These are phyloP conservation scores for Antechinus flavipes DNA, from an alignment of 2,113 vertebrate genomes.

Conservation along the genomic window DNA sequence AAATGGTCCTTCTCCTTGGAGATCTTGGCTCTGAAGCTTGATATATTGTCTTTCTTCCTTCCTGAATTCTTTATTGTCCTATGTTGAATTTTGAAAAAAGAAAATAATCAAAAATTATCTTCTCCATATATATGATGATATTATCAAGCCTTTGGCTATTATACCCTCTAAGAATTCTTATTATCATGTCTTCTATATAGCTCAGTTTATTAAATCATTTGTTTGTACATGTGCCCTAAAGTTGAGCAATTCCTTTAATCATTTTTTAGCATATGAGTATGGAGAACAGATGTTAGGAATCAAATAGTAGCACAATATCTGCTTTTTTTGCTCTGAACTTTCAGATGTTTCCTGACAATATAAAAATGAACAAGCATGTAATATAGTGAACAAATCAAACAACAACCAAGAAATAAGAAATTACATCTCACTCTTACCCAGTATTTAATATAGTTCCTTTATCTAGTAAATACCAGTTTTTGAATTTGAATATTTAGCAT, in stretches of 20 bases:
- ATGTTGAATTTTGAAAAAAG: conserved; percentile 6
- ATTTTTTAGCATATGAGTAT: conserved; percentile 17
- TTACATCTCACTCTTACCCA: neutral
- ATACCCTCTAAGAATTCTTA: conserved; percentile 40
- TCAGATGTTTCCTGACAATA: conserved; percentile 9
- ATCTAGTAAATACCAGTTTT: neutral
- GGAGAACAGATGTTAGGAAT: conserved; percentile 33
- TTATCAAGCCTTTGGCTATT: conserved; percentile 28
- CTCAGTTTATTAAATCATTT: conserved; percentile 56
- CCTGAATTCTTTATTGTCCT: neutral
- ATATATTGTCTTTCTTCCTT: conserved; percentile 6
- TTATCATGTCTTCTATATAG: conserved; percentile 54
- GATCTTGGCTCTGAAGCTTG: neutral
- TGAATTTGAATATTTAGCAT: neutral
- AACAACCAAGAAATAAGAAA: neutral
- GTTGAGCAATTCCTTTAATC: conserved; percentile 14
- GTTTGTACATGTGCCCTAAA: conserved; percentile 50
- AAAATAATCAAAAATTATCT: conserved; percentile 20
- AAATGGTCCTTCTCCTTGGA: neutral
- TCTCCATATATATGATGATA: conserved; percentile 44
- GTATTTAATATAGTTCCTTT: neutral
- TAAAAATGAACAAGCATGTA: neutral
- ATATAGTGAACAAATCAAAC: conserved; percentile 11
- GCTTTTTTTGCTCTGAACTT: conserved; percentile 37
- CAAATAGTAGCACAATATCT: conserved; percentile 28